Evolutionary conservation across 2,888 invertebrate genomes (phyloP).

Genomic region (Tinea semifulvella): DNA sequence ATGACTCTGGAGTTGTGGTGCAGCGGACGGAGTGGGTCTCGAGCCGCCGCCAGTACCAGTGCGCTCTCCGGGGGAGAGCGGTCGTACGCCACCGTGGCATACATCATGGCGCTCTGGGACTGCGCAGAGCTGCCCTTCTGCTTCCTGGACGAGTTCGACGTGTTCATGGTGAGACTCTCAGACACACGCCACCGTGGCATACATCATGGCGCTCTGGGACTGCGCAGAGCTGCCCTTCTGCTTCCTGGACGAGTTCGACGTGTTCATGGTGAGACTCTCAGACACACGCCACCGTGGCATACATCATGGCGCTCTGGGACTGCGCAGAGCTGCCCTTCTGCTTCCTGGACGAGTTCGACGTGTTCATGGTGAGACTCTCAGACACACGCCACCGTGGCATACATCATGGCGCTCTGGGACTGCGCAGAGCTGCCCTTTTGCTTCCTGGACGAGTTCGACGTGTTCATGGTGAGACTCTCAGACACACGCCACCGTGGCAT

Average conservation of each 20-base stretch:
- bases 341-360: slow-evolving; percentile 96
- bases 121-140: slow-evolving; percentile 92
- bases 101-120: slow-evolving; percentile 93
- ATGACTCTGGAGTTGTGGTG: slow-evolving; percentile 39
- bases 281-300: slow-evolving; percentile 94
- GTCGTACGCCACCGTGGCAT: slow-evolving; percentile 94
- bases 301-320: slow-evolving; percentile 93
- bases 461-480: slow-evolving; percentile 93
- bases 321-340: slow-evolving; percentile 92
- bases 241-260: slow-evolving; percentile 96
- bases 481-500: slow-evolving; percentile 94
- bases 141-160: slow-evolving; percentile 96
- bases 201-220: slow-evolving; percentile 93
- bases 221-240: slow-evolving; percentile 92
- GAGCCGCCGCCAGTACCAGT: slow-evolving; percentile 44
- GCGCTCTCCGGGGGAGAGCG: slow-evolving; percentile 95
- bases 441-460: slow-evolving; percentile 96
- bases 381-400: slow-evolving; percentile 94
- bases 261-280: slow-evolving; percentile 93
- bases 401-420: slow-evolving; percentile 93
- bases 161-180: slow-evolving; percentile 93
- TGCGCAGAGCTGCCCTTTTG: slow-evolving; percentile 92
- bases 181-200: slow-evolving; percentile 94
- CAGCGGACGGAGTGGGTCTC: slow-evolving; percentile 35
- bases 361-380: slow-evolving; percentile 93